Evolutionary conservation across 2,888 invertebrate genomes (phyloP).

Genomic region (Daptonema setosum): DNA sequence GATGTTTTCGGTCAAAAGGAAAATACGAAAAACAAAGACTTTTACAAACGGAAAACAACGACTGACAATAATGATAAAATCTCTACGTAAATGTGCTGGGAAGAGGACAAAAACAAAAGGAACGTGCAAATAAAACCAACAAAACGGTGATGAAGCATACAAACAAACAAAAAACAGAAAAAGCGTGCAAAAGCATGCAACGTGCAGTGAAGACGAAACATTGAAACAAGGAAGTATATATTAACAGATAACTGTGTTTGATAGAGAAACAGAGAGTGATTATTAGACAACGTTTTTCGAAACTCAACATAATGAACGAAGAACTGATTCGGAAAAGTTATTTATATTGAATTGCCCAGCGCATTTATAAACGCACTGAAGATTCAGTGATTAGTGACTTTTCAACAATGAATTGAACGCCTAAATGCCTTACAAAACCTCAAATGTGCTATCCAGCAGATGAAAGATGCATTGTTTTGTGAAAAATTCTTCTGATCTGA

Average conservation of each 20-base stretch:
- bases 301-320: too few species aligned
- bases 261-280: background rate
- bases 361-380: too few species aligned
- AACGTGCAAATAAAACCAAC: background rate
- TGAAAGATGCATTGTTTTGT: too few species aligned
- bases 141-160: background rate
- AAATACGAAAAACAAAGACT: constrained; percentile 4
- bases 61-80: background rate
- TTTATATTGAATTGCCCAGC: too few species aligned
- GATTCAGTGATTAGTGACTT: too few species aligned
- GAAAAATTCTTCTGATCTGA: too few species aligned
- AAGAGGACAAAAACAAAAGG: background rate
- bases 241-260: too few species aligned
- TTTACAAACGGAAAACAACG: background rate
- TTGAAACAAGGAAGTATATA: background rate
- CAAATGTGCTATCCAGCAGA: too few species aligned
- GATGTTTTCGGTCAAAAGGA: background rate
- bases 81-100: background rate
- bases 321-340: too few species aligned
- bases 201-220: background rate
- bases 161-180: background rate
- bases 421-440: too few species aligned
- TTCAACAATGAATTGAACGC: too few species aligned
- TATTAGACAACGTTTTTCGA: background rate
- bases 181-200: background rate